phyloP scores from a whole-genome alignment of 2,797 vertebrate genomes.

The Sciurus vulgaris region DNA sequence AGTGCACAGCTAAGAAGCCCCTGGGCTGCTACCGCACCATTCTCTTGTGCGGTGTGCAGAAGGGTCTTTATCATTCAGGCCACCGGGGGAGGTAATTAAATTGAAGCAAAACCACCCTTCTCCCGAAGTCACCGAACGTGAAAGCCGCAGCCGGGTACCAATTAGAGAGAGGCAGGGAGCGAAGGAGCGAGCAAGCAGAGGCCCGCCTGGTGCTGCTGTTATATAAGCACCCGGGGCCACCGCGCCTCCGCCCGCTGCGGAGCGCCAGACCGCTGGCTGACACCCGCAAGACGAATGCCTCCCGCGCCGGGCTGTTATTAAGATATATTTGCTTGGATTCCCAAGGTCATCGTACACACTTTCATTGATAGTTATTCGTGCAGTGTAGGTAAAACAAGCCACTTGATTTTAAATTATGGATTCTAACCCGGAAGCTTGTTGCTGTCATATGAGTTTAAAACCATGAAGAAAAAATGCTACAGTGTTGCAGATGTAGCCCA shows the following conservation, averaged over 20 bases:
- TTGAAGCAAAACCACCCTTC: constrained; percentile 65
- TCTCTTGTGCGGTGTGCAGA: not conserved
- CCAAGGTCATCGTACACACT: constrained; percentile 82
- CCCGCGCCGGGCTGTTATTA: constrained; percentile 76
- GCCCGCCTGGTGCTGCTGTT: constrained; percentile 54
- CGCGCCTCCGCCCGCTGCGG: not conserved
- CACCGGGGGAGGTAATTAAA: constrained; percentile 42
- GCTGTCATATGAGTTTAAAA: constrained; percentile 73
- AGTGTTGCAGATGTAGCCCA: constrained; percentile 56
- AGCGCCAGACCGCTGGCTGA: constrained; percentile 71
- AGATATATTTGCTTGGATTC: constrained; percentile 65
- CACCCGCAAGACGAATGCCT: constrained; percentile 69
- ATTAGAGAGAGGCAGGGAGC: constrained; percentile 73
- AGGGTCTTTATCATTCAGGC: constrained; percentile 59
- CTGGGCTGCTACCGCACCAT: not conserved
- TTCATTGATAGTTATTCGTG: constrained; percentile 76
- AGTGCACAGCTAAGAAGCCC: constrained; percentile 15
- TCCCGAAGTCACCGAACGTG: constrained; percentile 71
- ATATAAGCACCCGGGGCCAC: not conserved
- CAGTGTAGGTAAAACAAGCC: constrained; percentile 67
- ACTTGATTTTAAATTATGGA: constrained; percentile 84
- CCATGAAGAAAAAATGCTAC: constrained; percentile 69
- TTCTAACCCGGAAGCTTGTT: constrained; percentile 78
- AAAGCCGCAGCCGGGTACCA: constrained; percentile 71
- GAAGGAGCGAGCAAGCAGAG: not conserved